Conservation (phyloP, 64 coral and sea anemone species). For the Porites lutea region DNA sequence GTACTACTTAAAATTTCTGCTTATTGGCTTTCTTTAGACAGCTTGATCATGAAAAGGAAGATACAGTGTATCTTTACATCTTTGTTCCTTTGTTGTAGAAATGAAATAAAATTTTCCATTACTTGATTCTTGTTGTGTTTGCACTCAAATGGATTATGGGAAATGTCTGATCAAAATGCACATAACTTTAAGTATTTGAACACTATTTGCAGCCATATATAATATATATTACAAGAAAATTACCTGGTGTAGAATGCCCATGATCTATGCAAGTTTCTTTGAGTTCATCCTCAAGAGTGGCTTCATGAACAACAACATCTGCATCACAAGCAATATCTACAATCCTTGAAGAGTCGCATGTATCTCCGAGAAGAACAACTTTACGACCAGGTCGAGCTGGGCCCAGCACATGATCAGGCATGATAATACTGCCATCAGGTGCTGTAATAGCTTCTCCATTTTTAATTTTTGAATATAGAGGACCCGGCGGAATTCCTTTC, state of each 20-base stretch:
- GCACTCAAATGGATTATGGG: too few species aligned
- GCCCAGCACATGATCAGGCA: constrained; percentile 81
- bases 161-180: too few species aligned
- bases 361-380: constrained; percentile 94
- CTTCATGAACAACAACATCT: constrained; percentile 94
- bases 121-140: too few species aligned
- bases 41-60: too few species aligned
- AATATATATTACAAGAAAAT: background rate
- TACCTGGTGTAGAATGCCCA: constrained; percentile 99
- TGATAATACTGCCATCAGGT: constrained; percentile 77
- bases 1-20: too few species aligned
- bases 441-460: constrained; percentile 74
- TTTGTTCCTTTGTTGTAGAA: too few species aligned
- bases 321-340: constrained; percentile 49
- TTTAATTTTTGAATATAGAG: constrained; percentile 95
- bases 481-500: constrained; percentile 91
- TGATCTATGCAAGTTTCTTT: constrained; percentile 81
- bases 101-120: too few species aligned
- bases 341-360: constrained; percentile 84
- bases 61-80: too few species aligned
- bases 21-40: too few species aligned
- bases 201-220: too few species aligned
- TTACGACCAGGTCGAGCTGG: constrained; percentile 74
- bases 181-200: too few species aligned
- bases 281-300: constrained; percentile 88